Evolutionary conservation across 2,888 invertebrate genomes (phyloP).

Genomic region (Philopedon plagiatum): DNA sequence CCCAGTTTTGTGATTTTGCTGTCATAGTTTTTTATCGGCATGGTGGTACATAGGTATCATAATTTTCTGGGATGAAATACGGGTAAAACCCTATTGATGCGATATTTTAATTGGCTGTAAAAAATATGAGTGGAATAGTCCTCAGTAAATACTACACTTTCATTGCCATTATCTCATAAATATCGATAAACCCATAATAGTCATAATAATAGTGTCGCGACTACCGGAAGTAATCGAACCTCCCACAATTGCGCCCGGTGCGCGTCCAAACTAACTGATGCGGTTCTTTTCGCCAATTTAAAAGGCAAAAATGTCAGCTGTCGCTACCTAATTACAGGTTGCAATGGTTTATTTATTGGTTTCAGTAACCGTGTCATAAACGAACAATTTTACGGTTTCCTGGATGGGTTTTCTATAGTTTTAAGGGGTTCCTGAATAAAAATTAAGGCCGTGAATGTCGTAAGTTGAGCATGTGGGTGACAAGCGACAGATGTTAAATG

Average conservation of each 20-base stretch:
- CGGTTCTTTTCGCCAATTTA: conserved; percentile 34
- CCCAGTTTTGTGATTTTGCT: no score
- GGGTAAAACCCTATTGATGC: no score
- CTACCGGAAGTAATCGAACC: conserved; percentile 41
- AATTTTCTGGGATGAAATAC: no score
- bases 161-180: not conserved
- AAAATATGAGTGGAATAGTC: no score
- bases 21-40: no score
- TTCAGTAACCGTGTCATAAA: conserved; percentile 36
- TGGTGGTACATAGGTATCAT: no score
- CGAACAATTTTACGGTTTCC: conserved; percentile 33
- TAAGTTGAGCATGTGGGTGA: conserved; percentile 7
- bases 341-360: conserved; percentile 37
- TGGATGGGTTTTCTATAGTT: conserved; percentile 5
- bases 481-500: not conserved
- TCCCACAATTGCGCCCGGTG: conserved; percentile 42
- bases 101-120: no score
- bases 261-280: conserved; percentile 20
- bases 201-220: conserved; percentile 42
- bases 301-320: conserved; percentile 27
- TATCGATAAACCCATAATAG: not conserved
- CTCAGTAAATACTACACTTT: not conserved
- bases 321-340: conserved; percentile 38
- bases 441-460: not conserved
- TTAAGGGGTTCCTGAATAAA: not conserved